A percentile compares a stretch with the other conserved stretches of the same genome.
Conservation (phyloP, 2,888 invertebrate genomes). For the Isoperla grammatica region DNA sequence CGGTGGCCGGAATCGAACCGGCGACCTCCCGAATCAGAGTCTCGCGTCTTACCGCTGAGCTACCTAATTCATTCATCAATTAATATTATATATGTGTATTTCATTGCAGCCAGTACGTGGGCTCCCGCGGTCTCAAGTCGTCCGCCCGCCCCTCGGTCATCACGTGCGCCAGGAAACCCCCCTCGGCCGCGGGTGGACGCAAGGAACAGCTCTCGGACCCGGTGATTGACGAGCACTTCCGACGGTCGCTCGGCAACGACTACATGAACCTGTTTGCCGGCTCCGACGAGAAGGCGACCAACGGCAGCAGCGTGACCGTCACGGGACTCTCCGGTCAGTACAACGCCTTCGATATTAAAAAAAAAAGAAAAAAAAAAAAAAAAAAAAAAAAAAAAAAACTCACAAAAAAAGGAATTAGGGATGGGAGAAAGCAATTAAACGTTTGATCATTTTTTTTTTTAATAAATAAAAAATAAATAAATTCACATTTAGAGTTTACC, state of each 20-base stretch:
- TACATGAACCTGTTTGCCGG: slow-evolving; percentile 62
- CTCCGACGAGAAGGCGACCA: slow-evolving; percentile 10
- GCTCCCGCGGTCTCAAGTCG: not conserved
- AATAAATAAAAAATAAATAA: too few relatives aligned
- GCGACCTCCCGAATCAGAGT: too few relatives aligned
- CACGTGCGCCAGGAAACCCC: not conserved
- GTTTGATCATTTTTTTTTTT: not conserved
- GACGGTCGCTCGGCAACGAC: slow-evolving; percentile 81
- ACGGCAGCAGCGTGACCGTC: slow-evolving; percentile 25
- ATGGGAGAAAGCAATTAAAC: not conserved
- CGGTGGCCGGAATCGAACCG: too few relatives aligned
- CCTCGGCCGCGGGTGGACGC: slow-evolving; percentile 11
- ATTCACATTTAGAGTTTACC: too few relatives aligned
- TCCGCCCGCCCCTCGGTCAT: slow-evolving; percentile 31
- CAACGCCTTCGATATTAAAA: not conserved
- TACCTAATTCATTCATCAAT: too few relatives aligned
- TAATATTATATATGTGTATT: too few relatives aligned
- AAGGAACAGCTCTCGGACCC: slow-evolving; percentile 52
- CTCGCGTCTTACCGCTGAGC: too few relatives aligned
- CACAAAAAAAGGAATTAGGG: not conserved
- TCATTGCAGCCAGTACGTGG: too few relatives aligned
- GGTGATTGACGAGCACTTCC: slow-evolving; percentile 92
- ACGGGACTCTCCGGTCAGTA: slow-evolving; percentile 33
- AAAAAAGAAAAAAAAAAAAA: too few relatives aligned
- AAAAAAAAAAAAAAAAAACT: too few relatives aligned